Conservation (phyloP, 2,888 invertebrate species). For the Oconnorella tubifera region DNA sequence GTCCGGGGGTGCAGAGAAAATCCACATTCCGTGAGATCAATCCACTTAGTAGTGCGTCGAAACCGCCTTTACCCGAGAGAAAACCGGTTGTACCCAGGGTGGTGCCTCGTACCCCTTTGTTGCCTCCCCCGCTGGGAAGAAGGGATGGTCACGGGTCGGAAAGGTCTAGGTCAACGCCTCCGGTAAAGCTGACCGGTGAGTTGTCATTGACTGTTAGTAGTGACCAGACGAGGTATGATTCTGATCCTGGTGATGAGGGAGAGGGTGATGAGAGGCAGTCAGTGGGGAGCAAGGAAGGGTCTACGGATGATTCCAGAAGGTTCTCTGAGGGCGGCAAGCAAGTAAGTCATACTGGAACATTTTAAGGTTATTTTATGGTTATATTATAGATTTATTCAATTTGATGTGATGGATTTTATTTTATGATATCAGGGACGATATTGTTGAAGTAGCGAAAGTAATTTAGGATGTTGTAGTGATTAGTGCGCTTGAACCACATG, state of each 20-base stretch:
- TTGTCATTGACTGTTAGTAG: background rate
- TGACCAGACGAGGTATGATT: no score
- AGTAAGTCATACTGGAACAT: no score
- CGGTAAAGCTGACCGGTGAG: background rate
- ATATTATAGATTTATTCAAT: no score
- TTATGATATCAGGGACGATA: no score
- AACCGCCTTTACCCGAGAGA: slow-evolving; percentile 3
- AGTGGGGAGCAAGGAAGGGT: background rate
- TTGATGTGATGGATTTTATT: no score
- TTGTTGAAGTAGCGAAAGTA: no score
- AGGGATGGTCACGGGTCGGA: background rate
- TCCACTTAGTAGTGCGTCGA: background rate
- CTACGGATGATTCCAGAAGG: background rate
- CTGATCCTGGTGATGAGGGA: background rate
- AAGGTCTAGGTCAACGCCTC: background rate
- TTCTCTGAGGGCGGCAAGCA: background rate
- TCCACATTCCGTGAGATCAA: background rate
- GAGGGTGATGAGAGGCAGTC: background rate
- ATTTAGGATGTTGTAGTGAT: no score
- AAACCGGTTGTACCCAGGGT: background rate
- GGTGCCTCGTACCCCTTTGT: background rate
- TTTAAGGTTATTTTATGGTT: no score
- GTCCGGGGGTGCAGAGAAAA: background rate
- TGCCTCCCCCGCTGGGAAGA: background rate
- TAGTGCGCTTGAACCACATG: no score